Evolutionary conservation across 2,888 invertebrate species (phyloP).

Genomic region (Cantharis rustica): DNA sequence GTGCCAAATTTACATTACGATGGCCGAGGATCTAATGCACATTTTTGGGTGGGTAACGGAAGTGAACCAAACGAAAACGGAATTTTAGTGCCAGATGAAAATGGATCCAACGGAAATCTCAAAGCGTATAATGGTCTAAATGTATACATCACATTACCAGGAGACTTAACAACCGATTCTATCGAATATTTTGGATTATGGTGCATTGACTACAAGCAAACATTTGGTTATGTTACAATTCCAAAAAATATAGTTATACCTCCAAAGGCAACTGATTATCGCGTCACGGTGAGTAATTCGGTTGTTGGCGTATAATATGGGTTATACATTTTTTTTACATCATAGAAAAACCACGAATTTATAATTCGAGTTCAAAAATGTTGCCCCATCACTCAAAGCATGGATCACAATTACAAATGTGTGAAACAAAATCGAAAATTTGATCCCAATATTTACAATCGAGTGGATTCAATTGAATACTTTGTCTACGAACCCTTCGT

Average conservation of each 20-base stretch:
- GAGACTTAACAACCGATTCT: slow-evolving; percentile 30
- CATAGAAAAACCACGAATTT: no score
- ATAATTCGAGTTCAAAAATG: no score
- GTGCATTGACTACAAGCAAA: slow-evolving; percentile 29
- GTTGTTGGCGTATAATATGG: no score
- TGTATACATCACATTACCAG: slow-evolving; percentile 39
- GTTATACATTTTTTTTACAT: no score
- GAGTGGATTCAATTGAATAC: no score
- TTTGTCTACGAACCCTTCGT: no score
- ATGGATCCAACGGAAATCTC: slow-evolving; percentile 26
- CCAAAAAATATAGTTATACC: background rate
- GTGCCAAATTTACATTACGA: slow-evolving; percentile 40
- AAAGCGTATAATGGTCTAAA: slow-evolving; percentile 34
- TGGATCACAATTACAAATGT: no score
- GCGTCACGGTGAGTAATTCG: no score
- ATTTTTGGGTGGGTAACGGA: slow-evolving; percentile 41
- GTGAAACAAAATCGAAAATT: no score
- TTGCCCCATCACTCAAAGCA: no score
- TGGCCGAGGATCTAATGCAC: slow-evolving; percentile 28
- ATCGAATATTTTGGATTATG: slow-evolving; percentile 43
- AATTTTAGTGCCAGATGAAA: slow-evolving; percentile 33
- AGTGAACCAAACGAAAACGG: slow-evolving; percentile 26
- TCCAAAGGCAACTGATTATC: no score
- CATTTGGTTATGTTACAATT: slow-evolving; percentile 32
- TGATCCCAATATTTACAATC: no score